Conservation (phyloP, 2,113 vertebrate genomes). For the Muntiacus reevesi region DNA sequence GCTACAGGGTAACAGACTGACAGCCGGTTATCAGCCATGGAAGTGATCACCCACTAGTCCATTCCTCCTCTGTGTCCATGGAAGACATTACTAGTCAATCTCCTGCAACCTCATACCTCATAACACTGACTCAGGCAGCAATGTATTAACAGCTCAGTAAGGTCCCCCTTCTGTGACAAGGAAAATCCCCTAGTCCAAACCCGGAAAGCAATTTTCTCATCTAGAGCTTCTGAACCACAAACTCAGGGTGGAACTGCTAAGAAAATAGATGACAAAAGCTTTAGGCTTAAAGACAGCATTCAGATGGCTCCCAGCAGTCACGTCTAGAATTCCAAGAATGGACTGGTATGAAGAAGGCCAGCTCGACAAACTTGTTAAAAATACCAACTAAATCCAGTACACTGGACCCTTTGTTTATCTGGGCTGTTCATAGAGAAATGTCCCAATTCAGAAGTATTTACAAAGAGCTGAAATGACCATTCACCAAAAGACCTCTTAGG, state of each 20-base stretch:
- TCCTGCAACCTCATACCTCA: background rate
- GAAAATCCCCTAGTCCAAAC: background rate
- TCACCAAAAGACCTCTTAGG: conserved; percentile 36
- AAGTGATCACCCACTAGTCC: background rate
- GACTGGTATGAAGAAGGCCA: conserved; percentile 19
- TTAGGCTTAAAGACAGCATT: background rate
- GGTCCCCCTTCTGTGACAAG: background rate
- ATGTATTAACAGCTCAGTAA: background rate
- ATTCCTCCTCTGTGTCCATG: background rate
- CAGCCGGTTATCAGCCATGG: background rate
- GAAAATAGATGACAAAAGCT: background rate
- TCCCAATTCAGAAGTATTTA: conserved; percentile 55
- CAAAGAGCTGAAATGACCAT: conserved; percentile 51
- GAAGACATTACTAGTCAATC: background rate
- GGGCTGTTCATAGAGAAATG: conserved; percentile 31
- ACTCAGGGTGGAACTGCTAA: background rate
- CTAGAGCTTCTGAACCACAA: background rate
- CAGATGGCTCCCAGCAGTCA: background rate
- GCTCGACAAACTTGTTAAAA: conserved; percentile 10
- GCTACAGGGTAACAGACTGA: background rate
- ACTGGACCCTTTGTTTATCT: conserved; percentile 58
- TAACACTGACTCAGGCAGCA: background rate
- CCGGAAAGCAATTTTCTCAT: background rate
- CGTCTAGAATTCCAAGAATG: conserved; percentile 30
- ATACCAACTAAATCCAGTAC: conserved; percentile 9